Conservation (phyloP, 2,888 invertebrate genomes). For the Dasysyrphus albostriatus region DNA sequence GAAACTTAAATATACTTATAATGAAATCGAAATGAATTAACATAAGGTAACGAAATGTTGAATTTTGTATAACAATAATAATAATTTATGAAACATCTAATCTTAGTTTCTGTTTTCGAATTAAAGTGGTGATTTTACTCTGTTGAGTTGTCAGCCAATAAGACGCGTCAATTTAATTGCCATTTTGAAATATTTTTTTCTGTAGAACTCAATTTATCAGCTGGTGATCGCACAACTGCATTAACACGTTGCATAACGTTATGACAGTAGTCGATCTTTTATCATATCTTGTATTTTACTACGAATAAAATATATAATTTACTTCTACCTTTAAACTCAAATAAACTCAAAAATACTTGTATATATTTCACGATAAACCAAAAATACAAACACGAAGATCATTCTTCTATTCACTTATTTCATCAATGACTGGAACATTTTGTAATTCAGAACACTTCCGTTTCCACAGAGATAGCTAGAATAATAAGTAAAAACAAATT, state of each 20-base stretch:
- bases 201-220: too few species aligned
- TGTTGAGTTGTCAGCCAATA: too few species aligned
- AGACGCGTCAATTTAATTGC: too few species aligned
- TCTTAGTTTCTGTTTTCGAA: not conserved
- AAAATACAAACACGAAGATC: constrained; percentile 85
- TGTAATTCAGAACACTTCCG: constrained; percentile 83
- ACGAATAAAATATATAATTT: not conserved
- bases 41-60: constrained; percentile 13
- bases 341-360: constrained; percentile 6
- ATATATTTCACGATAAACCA: constrained; percentile 30
- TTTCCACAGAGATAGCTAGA: constrained; percentile 81
- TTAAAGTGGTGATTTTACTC: too few species aligned
- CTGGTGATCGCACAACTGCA: too few species aligned
- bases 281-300: too few species aligned
- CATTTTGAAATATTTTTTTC: too few species aligned
- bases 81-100: not conserved
- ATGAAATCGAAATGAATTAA: constrained; percentile 85
- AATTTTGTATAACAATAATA: constrained; percentile 5
- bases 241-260: too few species aligned
- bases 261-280: too few species aligned
- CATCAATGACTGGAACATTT: constrained; percentile 84
- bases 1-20: constrained; percentile 88
- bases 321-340: not conserved
- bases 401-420: constrained; percentile 82
- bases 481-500: constrained; percentile 6